Conservation (phyloP, 2,888 invertebrate genomes). For the Sarcophaga variegata region DNA sequence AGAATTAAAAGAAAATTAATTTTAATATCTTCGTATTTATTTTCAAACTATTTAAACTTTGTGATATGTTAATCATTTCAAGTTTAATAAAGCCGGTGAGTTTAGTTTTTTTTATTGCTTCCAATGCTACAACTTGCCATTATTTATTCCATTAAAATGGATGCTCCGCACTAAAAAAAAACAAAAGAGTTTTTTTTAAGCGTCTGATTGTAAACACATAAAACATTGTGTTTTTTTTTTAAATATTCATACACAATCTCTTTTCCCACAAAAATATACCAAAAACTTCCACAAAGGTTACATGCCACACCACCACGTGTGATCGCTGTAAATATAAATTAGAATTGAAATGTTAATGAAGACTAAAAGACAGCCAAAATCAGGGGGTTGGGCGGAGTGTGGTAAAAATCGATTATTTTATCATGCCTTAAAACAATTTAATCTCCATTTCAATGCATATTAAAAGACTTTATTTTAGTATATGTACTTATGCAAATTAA, state of each 20-base stretch:
- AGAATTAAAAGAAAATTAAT: no score
- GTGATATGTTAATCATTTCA: no score
- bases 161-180: background rate
- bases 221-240: no score
- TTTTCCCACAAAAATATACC: background rate
- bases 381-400: background rate
- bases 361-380: background rate
- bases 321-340: background rate
- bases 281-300: background rate
- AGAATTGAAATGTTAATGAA: background rate
- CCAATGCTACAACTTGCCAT: background rate
- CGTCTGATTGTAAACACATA: no score
- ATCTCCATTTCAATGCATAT: conserved; percentile 56
- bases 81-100: no score
- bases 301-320: background rate
- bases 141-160: background rate
- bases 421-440: conserved; percentile 41
- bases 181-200: background rate
- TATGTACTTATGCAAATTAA: conserved; percentile 64
- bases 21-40: no score
- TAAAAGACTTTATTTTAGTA: conserved; percentile 35
- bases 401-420: conserved; percentile 26
- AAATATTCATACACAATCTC: background rate
- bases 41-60: no score
- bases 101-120: no score